These are phyloP conservation scores for Drosophila pectinifera DNA, from an alignment of 1,140 invertebrate species.

Conservation along the genomic window DNA sequence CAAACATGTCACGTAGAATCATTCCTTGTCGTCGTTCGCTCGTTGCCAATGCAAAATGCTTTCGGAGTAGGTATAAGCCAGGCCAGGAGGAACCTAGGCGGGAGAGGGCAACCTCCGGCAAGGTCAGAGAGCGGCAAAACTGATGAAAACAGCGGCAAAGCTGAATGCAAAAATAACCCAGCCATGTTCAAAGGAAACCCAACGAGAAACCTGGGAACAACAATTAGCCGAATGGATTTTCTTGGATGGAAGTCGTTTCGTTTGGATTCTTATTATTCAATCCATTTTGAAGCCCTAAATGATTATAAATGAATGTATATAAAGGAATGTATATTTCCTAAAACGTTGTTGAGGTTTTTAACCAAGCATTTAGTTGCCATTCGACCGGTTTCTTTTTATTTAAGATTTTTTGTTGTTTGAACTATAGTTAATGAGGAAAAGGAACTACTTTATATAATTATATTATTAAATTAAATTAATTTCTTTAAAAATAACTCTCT, in stretches of 20 bases:
- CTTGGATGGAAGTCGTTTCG: neutral
- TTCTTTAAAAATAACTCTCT: too few species aligned
- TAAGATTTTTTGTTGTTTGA: neutral
- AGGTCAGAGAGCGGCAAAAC: slow-evolving; percentile 61
- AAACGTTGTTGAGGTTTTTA: too few species aligned
- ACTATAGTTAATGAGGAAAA: too few species aligned
- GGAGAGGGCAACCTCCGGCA: slow-evolving; percentile 66
- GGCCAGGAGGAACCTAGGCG: neutral
- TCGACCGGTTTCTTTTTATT: neutral
- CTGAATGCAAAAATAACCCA: slow-evolving; percentile 26
- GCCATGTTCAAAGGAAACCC: neutral
- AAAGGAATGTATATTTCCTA: too few species aligned
- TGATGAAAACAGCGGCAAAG: slow-evolving; percentile 20
- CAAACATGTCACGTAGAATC: slow-evolving; percentile 75
- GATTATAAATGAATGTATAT: too few species aligned
- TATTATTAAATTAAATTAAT: too few species aligned
- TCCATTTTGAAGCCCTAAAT: neutral
- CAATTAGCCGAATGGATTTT: slow-evolving; percentile 12
- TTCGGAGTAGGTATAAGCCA: slow-evolving; percentile 46
- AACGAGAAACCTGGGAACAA: neutral
- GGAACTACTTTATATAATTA: too few species aligned
- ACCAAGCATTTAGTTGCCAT: too few species aligned
- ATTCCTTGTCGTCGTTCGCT: slow-evolving; percentile 67
- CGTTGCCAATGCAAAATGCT: slow-evolving; percentile 71
- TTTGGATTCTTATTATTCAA: too few species aligned